Evolutionary conservation across 2,113 vertebrate genomes (phyloP), one percentile per base, ranked within the genome.

Genomic region (Danionella cerebrum): DNA sequence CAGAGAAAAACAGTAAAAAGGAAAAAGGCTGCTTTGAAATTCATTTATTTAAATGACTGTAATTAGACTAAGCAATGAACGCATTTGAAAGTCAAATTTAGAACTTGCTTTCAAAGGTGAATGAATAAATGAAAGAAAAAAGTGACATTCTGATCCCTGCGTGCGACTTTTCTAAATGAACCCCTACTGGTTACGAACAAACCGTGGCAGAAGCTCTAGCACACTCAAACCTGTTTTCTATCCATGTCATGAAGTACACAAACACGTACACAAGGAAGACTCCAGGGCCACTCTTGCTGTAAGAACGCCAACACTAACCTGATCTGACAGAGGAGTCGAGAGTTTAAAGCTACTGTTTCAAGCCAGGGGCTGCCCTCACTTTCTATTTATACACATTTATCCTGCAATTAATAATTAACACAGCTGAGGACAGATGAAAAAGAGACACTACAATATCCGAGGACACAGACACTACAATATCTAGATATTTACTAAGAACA

Each of bases 281-380:
- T 76, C 65, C 68, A 13, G 9, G 12, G 27, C 21, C 67, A 39
- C 52, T 81, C 75, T 77, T 71, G 74, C 79, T 58, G 76, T 70
- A 68, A 44, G 68, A 80, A 83, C 52, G 53, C 57, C 62, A 82
- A 84, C 65, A 5, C 52, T 82, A 78, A 83, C 66, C 73, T 72
- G 72, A 57, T 69, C 70, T 79, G 82, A 84, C 74, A 81, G 59
- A 70, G 73, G 52, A 77, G 58, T 22, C 75, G 83, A 83, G 80
- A 80, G 78, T 64, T 79, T 78, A 78, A 73, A 70, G 73, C 71
- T 73, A 71, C 67, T 45, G 14, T 13, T 22, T 7, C n/a, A 0
- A 12, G n/a, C n/a, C n/a, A 27, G 13, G 13, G 12, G 12, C 24
- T n/a, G 47, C 24, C 8, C 48, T 51, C 48, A 27, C 4, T 52